These are phyloP conservation scores for Mantis religiosa DNA, from an alignment of 2,888 invertebrate species.

Conservation along the genomic window DNA sequence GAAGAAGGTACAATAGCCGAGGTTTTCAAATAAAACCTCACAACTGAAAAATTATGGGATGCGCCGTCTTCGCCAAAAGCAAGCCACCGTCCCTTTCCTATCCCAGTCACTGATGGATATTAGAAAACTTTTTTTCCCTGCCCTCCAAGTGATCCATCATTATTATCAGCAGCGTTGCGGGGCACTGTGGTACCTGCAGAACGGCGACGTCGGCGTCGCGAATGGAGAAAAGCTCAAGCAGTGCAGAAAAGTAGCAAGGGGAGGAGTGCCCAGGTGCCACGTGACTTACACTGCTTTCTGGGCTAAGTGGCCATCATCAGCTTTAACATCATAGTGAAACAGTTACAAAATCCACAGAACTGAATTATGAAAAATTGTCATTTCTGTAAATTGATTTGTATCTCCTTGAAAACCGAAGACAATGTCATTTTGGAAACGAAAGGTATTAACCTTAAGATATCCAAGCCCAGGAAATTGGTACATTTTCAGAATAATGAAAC, in stretches of 20 bases:
- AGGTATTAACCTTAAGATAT: no score
- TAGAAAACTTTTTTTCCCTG: constrained; percentile 28
- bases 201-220: not conserved
- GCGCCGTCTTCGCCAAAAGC: not conserved
- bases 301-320: not conserved
- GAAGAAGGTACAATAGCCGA: no score
- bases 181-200: not conserved
- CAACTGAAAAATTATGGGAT: not conserved
- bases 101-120: constrained; percentile 27
- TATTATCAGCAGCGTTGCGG: constrained; percentile 28
- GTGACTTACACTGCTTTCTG: not conserved
- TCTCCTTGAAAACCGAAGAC: no score
- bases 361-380: no score
- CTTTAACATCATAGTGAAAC: no score
- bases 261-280: not conserved
- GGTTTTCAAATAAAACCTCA: not conserved
- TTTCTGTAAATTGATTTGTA: no score
- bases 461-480: no score
- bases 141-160: constrained; percentile 30
- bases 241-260: not conserved
- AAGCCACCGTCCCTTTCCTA: not conserved
- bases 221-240: not conserved
- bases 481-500: no score
- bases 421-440: no score
- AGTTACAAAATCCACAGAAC: no score